Conservation (phyloP, 2,113 vertebrate genomes). For the Anas platyrhynchos region DNA sequence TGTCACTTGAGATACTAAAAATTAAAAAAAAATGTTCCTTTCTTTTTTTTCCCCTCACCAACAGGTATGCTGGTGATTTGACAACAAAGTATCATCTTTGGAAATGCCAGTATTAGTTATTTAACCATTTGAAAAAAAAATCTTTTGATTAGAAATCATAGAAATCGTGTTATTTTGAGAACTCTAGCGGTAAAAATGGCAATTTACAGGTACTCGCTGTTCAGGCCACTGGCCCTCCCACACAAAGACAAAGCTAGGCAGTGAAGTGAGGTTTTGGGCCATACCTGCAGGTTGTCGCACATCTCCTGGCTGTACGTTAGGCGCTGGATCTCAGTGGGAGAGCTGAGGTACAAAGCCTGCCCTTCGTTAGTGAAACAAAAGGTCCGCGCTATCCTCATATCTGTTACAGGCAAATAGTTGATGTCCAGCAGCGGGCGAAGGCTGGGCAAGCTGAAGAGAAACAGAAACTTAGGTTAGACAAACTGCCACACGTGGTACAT, state of each 20-base stretch:
- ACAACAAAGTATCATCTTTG: not conserved
- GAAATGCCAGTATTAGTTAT: not conserved
- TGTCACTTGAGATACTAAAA: not conserved
- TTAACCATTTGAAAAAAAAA: not conserved
- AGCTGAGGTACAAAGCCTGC: slow-evolving; percentile 95
- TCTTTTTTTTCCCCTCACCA: not conserved
- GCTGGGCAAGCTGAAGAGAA: slow-evolving; percentile 89
- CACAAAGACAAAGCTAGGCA: not conserved
- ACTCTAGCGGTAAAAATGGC: not conserved
- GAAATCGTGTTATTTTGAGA: not conserved
- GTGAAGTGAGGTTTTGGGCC: not conserved
- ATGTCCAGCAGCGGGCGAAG: slow-evolving; percentile 94
- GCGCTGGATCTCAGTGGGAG: slow-evolving; percentile 97
- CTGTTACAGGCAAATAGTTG: slow-evolving; percentile 93
- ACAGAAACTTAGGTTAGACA: not conserved
- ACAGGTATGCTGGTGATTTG: no score
- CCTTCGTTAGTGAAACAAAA: slow-evolving; percentile 97
- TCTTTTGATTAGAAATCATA: not conserved
- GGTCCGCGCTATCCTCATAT: slow-evolving; percentile 97
- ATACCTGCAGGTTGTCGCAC: slow-evolving; percentile 96
- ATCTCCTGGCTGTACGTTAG: slow-evolving; percentile 98
- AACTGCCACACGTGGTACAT: rapidly evolving
- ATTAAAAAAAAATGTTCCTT: not conserved
- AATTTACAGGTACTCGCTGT: rapidly evolving
- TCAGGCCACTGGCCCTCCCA: not conserved